phyloP scores from a whole-genome alignment of 2,888 invertebrate genomes.

The Megaustenia siamemsis region DNA sequence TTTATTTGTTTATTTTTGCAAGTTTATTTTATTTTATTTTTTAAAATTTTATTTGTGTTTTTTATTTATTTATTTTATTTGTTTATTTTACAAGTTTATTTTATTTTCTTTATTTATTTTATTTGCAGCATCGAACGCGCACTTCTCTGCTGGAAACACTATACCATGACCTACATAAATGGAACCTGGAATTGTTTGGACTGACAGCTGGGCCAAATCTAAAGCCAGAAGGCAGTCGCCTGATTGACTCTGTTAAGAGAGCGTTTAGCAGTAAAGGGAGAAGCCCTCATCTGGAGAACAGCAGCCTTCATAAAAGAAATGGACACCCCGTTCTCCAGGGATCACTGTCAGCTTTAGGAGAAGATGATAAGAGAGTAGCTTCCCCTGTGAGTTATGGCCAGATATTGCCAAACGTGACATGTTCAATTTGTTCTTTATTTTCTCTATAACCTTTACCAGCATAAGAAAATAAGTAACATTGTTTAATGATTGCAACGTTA shows the following conservation, averaged over 20 bases:
- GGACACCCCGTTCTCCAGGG: constrained; percentile 65
- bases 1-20: not conserved
- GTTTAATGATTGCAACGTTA: too few relatives aligned
- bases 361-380: constrained; percentile 65
- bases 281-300: constrained; percentile 60
- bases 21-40: too few relatives aligned
- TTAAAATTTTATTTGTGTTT: too few relatives aligned
- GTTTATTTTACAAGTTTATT: too few relatives aligned
- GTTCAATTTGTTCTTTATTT: too few relatives aligned
- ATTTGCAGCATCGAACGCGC: constrained; percentile 88
- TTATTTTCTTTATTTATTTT: not conserved
- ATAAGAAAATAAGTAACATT: too few relatives aligned
- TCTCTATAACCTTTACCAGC: too few relatives aligned
- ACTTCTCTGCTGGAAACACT: constrained; percentile 92
- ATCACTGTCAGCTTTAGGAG: constrained; percentile 70
- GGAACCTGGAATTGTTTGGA: constrained; percentile 93
- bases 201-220: constrained; percentile 48
- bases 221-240: constrained; percentile 58
- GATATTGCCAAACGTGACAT: not conserved
- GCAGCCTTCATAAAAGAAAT: constrained; percentile 58
- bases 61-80: too few relatives aligned
- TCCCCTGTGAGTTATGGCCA: constrained; percentile 51
- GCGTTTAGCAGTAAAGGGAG: constrained; percentile 74
- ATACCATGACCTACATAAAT: constrained; percentile 92
- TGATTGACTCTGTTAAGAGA: constrained; percentile 75